Percentiles rank a stretch among this genome's conserved stretches.
These are phyloP conservation scores for Cepaea hortensis DNA, from an alignment of 2,888 invertebrate species.

Conservation along the genomic window DNA sequence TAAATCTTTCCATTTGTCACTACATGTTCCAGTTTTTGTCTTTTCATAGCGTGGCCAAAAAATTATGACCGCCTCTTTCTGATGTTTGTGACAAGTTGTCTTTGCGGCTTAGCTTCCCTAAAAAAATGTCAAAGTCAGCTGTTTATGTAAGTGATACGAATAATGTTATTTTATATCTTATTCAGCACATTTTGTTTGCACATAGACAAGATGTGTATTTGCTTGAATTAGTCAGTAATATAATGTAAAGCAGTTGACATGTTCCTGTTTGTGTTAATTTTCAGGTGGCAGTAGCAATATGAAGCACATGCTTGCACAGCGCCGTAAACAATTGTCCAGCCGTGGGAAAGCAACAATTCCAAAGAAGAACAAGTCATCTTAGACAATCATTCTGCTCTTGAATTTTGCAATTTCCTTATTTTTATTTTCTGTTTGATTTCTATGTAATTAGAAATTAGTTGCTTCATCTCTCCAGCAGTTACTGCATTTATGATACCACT, in stretches of 20 bases:
- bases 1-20: no score
- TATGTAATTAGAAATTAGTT: not conserved
- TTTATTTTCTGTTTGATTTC: not conserved
- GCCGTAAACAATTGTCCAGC: constrained; percentile 33
- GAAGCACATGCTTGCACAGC: constrained; percentile 40
- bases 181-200: no score
- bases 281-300: constrained; percentile 37
- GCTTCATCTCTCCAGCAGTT: not conserved
- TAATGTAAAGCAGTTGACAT: not conserved
- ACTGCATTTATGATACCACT: not conserved
- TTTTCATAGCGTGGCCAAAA: no score
- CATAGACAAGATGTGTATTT: no score
- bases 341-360: not conserved
- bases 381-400: not conserved
- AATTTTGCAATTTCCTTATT: not conserved
- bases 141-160: no score
- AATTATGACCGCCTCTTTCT: no score
- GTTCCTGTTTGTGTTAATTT: constrained; percentile 8
- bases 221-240: no score
- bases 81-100: no score
- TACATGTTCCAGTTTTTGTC: no score
- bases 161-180: no score
- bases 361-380: constrained; percentile 11
- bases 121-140: no score
- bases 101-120: no score